Evolutionary conservation across 2,888 invertebrate genomes (phyloP).

Genomic region (Orthosia cruda): DNA sequence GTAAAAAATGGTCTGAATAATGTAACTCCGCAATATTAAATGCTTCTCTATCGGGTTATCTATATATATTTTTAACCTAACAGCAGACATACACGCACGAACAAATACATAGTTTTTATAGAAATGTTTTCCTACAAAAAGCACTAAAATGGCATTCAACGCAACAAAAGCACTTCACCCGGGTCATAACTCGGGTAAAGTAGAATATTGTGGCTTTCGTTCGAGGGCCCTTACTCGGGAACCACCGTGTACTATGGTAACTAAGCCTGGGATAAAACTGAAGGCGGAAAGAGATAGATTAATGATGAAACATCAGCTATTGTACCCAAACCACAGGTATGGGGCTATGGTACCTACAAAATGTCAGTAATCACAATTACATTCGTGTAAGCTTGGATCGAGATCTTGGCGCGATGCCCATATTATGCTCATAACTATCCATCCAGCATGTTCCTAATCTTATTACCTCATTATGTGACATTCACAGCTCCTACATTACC

Average conservation of each 20-base stretch:
- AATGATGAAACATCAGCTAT: constrained; percentile 55
- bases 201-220: constrained; percentile 8
- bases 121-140: constrained; percentile 6
- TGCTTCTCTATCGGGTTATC: too few relatives aligned
- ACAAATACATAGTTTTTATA: not conserved
- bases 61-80: not conserved
- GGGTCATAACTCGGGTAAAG: constrained; percentile 2
- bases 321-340: constrained; percentile 14
- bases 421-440: constrained; percentile 1
- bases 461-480: too few relatives aligned
- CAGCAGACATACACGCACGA: not conserved
- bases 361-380: constrained; percentile 45
- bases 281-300: constrained; percentile 44
- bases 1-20: too few relatives aligned
- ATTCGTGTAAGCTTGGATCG: constrained; percentile 36
- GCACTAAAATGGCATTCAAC: not conserved
- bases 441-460: constrained; percentile 12
- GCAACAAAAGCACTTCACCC: constrained; percentile 17
- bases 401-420: constrained; percentile 50
- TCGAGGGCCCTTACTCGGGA: constrained; percentile 29
- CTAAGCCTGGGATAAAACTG: constrained; percentile 51
- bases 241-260: constrained; percentile 15
- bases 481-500: too few relatives aligned
- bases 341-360: constrained; percentile 20
- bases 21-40: too few relatives aligned